phyloP scores from a whole-genome alignment of 2,797 vertebrate species.

The Schizothorax lantsangensis region DNA sequence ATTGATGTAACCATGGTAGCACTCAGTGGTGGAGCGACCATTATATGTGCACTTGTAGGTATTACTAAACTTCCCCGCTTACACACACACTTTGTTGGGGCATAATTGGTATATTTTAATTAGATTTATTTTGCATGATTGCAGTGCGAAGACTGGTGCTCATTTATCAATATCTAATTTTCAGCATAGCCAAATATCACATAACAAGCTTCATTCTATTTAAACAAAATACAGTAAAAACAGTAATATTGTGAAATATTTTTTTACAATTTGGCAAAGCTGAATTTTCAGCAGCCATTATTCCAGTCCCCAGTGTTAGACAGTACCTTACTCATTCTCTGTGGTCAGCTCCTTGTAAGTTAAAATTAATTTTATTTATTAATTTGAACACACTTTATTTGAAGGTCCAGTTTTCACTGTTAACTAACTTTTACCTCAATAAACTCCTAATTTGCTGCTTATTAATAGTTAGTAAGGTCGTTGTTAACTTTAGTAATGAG shows the following conservation, averaged over 20 bases:
- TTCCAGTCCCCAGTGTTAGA: neutral
- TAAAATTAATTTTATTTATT: neutral
- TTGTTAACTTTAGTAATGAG: no score
- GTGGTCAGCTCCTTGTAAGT: neutral
- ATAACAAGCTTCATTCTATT: neutral
- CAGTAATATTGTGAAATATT: neutral
- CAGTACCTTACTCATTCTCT: neutral
- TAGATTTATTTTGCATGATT: no score
- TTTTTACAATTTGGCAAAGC: neutral
- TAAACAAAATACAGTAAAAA: neutral
- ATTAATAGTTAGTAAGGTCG: no score
- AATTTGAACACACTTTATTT: neutral
- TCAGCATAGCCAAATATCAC: neutral
- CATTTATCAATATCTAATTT: neutral
- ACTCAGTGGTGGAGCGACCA: neutral
- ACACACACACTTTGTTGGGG: neutral
- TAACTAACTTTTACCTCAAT: neutral
- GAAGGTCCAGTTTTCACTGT: neutral
- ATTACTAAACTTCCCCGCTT: neutral
- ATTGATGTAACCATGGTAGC: conserved; percentile 12
- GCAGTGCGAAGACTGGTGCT: neutral
- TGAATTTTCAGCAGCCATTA: neutral
- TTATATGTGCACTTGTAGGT: neutral
- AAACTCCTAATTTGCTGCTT: no score
- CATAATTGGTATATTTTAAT: neutral